Base-by-base conservation (phyloP, 2,888 invertebrate genomes). In the Stenchaetothrips biformis region DNA sequence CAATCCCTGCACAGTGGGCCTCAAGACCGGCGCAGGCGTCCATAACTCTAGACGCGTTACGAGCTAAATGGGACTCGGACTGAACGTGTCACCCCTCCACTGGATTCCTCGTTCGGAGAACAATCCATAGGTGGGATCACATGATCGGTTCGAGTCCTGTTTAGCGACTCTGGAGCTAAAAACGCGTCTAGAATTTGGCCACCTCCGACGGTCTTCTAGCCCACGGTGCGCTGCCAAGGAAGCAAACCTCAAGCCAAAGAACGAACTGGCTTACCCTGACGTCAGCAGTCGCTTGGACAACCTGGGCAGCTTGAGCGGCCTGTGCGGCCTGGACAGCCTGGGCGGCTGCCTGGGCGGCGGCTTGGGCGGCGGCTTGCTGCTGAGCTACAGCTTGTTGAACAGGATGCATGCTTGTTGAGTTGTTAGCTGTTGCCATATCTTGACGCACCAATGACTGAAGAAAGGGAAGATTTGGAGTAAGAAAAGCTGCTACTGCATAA, bases 371-470 rank as follows among this genome's bases (percentile, higher is more conserved):
- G 7, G 67, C 67, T 74, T 74, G 67, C 11, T 74, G 67, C 67
- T 74, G 67, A 2, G 25, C 67, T 74, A 74, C 67, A 74, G 67
- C 67, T 74, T 74, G 67, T 74, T 74, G 67, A 74, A 74, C 67
- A 2, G 67, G 67, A 74, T 74, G 67, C 67, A 74, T 74, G 25
- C 67, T 74, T 21, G 67, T 21, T 67, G 67, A 25, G 25, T 21
- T 21, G 7, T 25, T 25, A 21, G 25, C 25, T 25, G 67, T 74
- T 9, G 67, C 25, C 67, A 74, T 74, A 74, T 21, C 67, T 21
- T 74, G 21, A 25, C 67, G 67, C 67, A 74, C 67, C 67, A 74
- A 74, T 1, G 25, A 25, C 67, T 74, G 67, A 3, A 74, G 25
- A 11, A 37, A 37, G 37, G 7, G 13, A 37, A 37, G 4, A 37